Base-by-base conservation (phyloP, 2,888 invertebrate genomes). In the Auanema sp. region DNA sequence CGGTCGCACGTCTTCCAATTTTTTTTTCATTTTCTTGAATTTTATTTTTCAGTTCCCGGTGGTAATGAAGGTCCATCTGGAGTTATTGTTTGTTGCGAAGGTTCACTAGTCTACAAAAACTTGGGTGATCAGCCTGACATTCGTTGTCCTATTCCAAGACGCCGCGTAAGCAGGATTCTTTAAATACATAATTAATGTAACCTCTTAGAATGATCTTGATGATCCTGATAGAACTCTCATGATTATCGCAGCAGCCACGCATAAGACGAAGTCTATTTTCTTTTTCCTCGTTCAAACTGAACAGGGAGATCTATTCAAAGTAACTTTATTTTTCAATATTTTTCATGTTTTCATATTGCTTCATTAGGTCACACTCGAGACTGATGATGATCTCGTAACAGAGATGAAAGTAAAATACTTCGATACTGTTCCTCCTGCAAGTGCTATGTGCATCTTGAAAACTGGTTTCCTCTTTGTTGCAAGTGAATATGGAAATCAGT, bases 201-300 rank as follows among this genome's bases (percentile, higher is more conserved):
- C n/a, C 11, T 81, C 80, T 61, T 75, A 88, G 88, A 97, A 97
- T 86, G 98, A 98, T 85, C 88, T 98, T 65, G 98, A 99, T 87
- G 98, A 99, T 87, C 97, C 97, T 0, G 98, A 98, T 83, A 88
- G 97, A 76, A 96, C 97, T 67, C 95, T 98, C 93, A 94, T 99
- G 76, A 96, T 99, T 86, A 96, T 98, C 11, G 95, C 95, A 84
- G 94, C 95, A 4, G 98, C 98, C 6, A 96, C 97, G 1, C 98
- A 99, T 85, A 96, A 97, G 85, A 99, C 98, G 0, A 98, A 97
- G 85, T 92, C 93, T 33, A 96, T 99, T 95, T 99, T 95, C 85
- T 99, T 99, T 88, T 98, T 98, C 86, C 87, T 99, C 83, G 93
- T 95, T 4, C 98, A 99, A 87, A 97, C 97, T 4, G 98, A 99